Evolutionary conservation across 2,797 vertebrate species (phyloP).

Genomic region (Ibycter americanus): DNA sequence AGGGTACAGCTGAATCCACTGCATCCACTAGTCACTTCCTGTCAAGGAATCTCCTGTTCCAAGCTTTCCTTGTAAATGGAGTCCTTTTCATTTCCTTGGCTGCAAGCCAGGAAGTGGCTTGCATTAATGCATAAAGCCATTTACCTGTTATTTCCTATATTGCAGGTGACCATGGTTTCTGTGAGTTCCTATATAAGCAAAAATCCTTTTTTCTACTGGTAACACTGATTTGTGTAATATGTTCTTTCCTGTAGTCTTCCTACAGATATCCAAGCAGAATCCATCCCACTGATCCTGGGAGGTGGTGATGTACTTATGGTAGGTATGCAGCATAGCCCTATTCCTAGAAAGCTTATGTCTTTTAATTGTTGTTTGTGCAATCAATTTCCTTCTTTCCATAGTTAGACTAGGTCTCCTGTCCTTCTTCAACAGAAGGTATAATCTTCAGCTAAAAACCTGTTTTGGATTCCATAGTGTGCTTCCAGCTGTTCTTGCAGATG

Average conservation of each 20-base stretch:
- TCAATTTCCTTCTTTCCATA: background rate
- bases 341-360: background rate
- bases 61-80: background rate
- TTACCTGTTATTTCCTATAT: background rate
- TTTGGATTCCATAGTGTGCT: background rate
- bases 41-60: background rate
- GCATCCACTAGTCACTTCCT: background rate
- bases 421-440: background rate
- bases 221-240: background rate
- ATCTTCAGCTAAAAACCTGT: background rate
- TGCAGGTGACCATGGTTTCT: background rate
- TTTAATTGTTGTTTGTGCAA: background rate
- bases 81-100: background rate
- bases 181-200: background rate
- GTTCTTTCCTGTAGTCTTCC: slow-evolving; percentile 83
- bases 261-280: slow-evolving; percentile 98
- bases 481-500: background rate
- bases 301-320: slow-evolving; percentile 99
- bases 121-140: no score
- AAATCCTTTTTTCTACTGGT: background rate
- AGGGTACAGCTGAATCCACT: background rate
- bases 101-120: background rate
- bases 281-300: slow-evolving; percentile 93
- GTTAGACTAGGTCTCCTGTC: background rate
- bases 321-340: background rate